Conservation (phyloP, 1,140 invertebrate genomes). For the Lethocerus indicus region DNA sequence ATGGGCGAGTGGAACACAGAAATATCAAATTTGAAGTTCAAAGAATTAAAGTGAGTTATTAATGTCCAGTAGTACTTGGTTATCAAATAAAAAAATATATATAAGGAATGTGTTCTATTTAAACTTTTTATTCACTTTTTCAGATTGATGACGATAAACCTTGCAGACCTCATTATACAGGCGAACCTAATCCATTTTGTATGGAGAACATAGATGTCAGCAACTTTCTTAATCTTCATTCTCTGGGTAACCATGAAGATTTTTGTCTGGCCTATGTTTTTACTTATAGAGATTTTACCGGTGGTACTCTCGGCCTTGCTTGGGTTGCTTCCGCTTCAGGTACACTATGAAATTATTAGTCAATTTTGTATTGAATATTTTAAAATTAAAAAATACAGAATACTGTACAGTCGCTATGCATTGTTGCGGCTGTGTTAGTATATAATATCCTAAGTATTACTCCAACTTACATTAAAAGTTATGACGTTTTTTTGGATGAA, state of each 20-base stretch:
- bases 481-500: conserved; percentile 3
- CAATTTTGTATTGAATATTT: no score
- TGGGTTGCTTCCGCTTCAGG: conserved; percentile 92
- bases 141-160: conserved; percentile 79
- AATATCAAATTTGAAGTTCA: conserved; percentile 98
- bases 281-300: conserved; percentile 93
- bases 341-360: no score
- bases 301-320: conserved; percentile 88
- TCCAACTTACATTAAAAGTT: not conserved
- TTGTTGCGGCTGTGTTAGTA: no score
- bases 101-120: not conserved
- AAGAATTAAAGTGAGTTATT: conserved; percentile 62
- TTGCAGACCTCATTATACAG: conserved; percentile 43
- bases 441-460: no score
- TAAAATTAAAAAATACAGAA: no score
- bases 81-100: not conserved
- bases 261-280: conserved; percentile 99
- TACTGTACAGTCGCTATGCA: no score
- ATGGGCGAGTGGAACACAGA: conserved; percentile 66
- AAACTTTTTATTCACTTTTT: conserved; percentile 12
- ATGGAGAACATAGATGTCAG: conserved; percentile 96
- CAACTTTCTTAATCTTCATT: conserved; percentile 97
- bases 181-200: conserved; percentile 83
- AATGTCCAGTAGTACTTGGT: not conserved
- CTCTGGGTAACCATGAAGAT: conserved; percentile 88